Evolutionary conservation across 2,797 vertebrate genomes (phyloP), one percentile per base, ranked within the genome.

Genomic region (Phylloscopus collybita): DNA sequence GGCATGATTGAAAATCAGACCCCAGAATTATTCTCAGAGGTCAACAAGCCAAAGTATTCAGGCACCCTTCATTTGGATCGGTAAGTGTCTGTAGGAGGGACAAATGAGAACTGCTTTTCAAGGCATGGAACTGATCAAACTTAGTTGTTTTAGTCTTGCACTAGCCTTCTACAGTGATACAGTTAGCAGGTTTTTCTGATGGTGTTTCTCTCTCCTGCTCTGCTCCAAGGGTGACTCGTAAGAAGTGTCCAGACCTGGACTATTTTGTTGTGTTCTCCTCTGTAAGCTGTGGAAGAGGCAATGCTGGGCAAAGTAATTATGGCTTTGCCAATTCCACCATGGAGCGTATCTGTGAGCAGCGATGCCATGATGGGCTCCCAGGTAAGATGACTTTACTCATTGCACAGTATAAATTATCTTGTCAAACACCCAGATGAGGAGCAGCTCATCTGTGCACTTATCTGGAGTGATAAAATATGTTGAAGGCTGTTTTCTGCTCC

Each of bases 241-340:
- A 98, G 76, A 95, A 96, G 23, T 99, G 99, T 86, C 98, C 98
- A 3, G 98, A 99, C 76, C 98, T 99, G 93, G 98, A 98, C 95
- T 98, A 99, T 96, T 99, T 99, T 15, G 99, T 99, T 94, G 98
- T 96, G 67, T 99, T 99, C 98, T 99, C 99, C 50, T 99, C 99
- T 1, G 98, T 99, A 97, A 99, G 99, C 98, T 99, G 99, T 8
- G 99, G 99, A 57, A 99, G 98, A 44, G 99, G 99, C 86, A 99
- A 99, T 4, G 98, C 98, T 1, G 99, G 99, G 38, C 99, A 99
- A 92, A 99, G 98, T 95, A 99, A 99, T 98, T 99, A 99, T 0
- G 99, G 99, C 53, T 99, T 99, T 23, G 99, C 99, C 90, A 99
- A 99, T 98, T 99, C 99, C 13, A 92, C 98, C 78, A 99, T 99